phyloP scores from a whole-genome alignment of 2,888 invertebrate species.

The Agriotes lineatus region DNA sequence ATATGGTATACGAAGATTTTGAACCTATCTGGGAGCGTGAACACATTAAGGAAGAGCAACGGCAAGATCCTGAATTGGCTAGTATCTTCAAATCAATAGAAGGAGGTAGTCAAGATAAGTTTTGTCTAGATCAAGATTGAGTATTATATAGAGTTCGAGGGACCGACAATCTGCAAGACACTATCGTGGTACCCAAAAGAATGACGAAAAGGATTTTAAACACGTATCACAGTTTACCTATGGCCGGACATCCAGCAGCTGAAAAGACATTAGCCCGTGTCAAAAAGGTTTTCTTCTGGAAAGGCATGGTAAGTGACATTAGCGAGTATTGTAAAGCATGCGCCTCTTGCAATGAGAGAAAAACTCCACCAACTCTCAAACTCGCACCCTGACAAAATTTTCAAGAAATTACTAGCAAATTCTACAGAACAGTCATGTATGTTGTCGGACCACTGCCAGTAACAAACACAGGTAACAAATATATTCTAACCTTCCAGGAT shows the following conservation, averaged over 20 bases:
- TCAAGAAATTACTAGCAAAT: slow-evolving; percentile 42
- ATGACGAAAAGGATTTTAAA: no score
- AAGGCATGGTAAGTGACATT: not conserved
- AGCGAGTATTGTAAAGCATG: slow-evolving; percentile 38
- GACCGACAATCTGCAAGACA: no score
- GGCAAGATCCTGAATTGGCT: no score
- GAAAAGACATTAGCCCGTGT: not conserved
- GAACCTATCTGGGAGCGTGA: no score
- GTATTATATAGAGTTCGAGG: no score
- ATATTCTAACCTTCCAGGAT: slow-evolving; percentile 54
- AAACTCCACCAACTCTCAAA: slow-evolving; percentile 48
- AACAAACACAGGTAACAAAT: slow-evolving; percentile 49
- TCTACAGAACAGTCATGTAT: slow-evolving; percentile 50
- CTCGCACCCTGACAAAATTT: slow-evolving; percentile 47
- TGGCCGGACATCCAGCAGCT: not conserved
- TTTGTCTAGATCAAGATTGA: no score
- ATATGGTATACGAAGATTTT: no score
- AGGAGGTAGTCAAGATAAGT: no score
- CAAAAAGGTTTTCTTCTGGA: slow-evolving; percentile 2
- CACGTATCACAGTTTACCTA: not conserved
- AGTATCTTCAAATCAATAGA: no score
- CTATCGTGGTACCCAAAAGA: no score
- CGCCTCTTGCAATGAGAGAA: slow-evolving; percentile 50
- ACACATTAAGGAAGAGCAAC: no score
- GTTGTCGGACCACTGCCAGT: slow-evolving; percentile 53